Base-by-base conservation (phyloP, 2,113 vertebrate species). In the Myanophis thanlyinensis region DNA sequence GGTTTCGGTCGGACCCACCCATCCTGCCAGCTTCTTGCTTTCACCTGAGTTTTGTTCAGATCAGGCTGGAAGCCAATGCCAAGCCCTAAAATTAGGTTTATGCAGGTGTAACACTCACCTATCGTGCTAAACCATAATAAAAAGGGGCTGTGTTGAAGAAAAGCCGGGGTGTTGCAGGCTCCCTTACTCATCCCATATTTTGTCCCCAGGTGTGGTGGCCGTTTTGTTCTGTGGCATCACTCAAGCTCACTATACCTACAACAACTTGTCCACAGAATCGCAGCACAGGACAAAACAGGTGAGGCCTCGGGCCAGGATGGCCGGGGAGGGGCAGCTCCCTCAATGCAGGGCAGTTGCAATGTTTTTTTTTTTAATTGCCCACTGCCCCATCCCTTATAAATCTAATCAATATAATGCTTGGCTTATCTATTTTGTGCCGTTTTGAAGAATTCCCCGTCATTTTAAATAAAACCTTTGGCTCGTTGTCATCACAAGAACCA, bases 211-310 rank as follows among this genome's bases (percentile, higher is more conserved):
- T 94, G 99, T 99, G 93, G 99, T 99, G 86, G 98, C 99, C 0
- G 99, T 99, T 12, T 97, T 99, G 93, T 99, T 99, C 96, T 99
- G 99, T 89, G 99, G 99, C 90, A 99, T 99, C 95, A 99, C 99
- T 2, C 99, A 99, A 95, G 99, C 99, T 30, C 99, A 99, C 97
- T 99, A 99, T 94, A 99, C 99, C 15, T 99, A 98, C 92, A 99
- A 99, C 97, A 99, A 99, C 97, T 97, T 99, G 94, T 99, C 99
- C 23, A 98, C 98, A 13, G 99, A 99, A 92, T 99, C 99, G 52
- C 98, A 99, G 93, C 98, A 98, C 95, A 97, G 99, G 94, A 99
- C 99, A 90, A 99, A 99, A 95, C 99, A 99, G 98, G 99, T 99
- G 97, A 97, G 98, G 94, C 49, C 44, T 48, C 13, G 20, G 15